Base-by-base conservation (phyloP, 2,797 vertebrate genomes). In the Xiphorhynchus erythropygius region DNA sequence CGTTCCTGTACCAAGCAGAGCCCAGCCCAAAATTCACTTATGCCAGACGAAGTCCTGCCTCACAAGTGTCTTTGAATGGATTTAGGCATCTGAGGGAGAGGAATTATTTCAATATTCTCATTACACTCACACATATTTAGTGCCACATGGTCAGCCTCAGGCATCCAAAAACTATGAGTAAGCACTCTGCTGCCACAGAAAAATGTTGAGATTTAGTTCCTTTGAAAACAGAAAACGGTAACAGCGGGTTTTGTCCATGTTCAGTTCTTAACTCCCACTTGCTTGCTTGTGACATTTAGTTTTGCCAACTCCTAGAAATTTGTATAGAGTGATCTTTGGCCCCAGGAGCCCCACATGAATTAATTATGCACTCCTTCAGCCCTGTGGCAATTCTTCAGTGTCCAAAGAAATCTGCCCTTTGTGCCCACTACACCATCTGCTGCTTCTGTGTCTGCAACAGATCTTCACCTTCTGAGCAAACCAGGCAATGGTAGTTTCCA, bases 251-350 rank as follows among this genome's bases (percentile, higher is more conserved):
- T 89, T 89, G 84, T 55, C 57, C 42, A 9, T 10, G 27, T n/a
- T 82, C 74, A 49, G 41, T 60, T 84, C 74, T 84, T 73, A 91
- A 94, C 89, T 94, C 87, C 85, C 85, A 88, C 93, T 42, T 28
- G 52, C 24, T 70, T 9, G 9, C 30, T 59, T 70, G 50, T 93
- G 89, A 94, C 82, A 92, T 92, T 96, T 79, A 60, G 44, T 79
- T 96, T 67, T 88, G 67, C 41, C 84, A 88, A 3, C 62, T 84
- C 69, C 56, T 92, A 67, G 50, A 79, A 75, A 86, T 86, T 52
- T 73, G 23, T 79, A 69, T 65, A 28, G 63, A 95, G 27, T 11
- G 33, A 92, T 59, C 73, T 89, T 87, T 88, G 62, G 50, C 47
- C 22, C n/a, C 60, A 70, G 46, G 24, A 56, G 70, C 27, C 49